phyloP scores from a whole-genome alignment of 2,888 invertebrate genomes.

The Coelopa pilipes region DNA sequence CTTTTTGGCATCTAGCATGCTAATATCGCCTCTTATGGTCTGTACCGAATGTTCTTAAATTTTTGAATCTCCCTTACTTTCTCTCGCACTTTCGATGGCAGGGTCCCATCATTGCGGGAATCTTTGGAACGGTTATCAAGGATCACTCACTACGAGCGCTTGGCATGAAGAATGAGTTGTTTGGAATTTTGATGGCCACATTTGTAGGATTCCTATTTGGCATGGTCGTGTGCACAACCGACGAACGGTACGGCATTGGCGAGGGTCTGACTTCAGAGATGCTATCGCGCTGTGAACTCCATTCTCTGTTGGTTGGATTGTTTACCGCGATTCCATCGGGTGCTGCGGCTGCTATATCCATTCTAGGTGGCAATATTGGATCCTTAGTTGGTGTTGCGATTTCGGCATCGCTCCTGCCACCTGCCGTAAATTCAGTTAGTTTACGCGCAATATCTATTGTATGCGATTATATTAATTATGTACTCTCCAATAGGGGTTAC shows the following conservation, averaged over 20 bases:
- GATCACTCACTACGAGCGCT: slow-evolving; percentile 73
- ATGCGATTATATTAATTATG: too few relatives aligned
- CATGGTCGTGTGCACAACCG: slow-evolving; percentile 70
- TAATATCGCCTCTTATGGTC: slow-evolving; percentile 81
- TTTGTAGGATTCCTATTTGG: slow-evolving; percentile 78
- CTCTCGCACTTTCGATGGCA: background rate
- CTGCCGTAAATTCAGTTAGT: slow-evolving; percentile 80
- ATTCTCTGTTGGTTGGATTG: slow-evolving; percentile 77
- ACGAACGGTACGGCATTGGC: slow-evolving; percentile 70
- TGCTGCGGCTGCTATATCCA: slow-evolving; percentile 80
- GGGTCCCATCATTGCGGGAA: slow-evolving; percentile 81
- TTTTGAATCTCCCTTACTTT: background rate
- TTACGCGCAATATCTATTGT: slow-evolving; percentile 1
- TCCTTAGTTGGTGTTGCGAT: slow-evolving; percentile 85
- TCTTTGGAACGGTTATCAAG: slow-evolving; percentile 78
- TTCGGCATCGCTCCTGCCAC: slow-evolving; percentile 82
- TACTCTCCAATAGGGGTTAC: slow-evolving; percentile 68
- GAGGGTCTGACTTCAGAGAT: slow-evolving; percentile 77
- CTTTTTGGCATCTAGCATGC: slow-evolving; percentile 81
- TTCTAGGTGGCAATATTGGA: slow-evolving; percentile 82
- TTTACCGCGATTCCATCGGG: slow-evolving; percentile 82
- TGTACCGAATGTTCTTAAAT: slow-evolving; percentile 62
- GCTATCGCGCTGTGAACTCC: slow-evolving; percentile 73
- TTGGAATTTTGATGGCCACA: slow-evolving; percentile 75
- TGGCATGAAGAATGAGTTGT: slow-evolving; percentile 75